A percentile compares a stretch with the other conserved stretches of the same genome.
Conservation (phyloP, 2,888 invertebrate genomes). For the Lasioglossum morio region DNA sequence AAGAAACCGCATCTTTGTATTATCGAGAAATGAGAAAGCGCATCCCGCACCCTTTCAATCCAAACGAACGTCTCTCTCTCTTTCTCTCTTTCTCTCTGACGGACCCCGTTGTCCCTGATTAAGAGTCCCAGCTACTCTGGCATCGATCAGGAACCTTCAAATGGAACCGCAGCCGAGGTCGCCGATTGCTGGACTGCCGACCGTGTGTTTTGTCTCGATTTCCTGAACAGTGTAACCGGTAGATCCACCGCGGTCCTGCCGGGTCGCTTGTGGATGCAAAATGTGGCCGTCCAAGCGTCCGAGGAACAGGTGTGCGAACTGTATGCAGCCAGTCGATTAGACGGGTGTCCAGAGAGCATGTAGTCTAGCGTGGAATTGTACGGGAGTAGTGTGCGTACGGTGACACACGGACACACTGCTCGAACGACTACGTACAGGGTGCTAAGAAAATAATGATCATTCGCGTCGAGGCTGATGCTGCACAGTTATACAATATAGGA, state of each 20-base stretch:
- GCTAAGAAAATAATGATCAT: not conserved
- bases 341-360: conserved; percentile 68
- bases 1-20: no score
- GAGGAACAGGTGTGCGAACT: conserved; percentile 68
- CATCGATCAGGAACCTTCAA: conserved; percentile 34
- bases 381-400: conserved; percentile 46
- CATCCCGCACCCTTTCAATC: no score
- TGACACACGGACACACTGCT: conserved; percentile 52
- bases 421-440: conserved; percentile 36
- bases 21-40: no score
- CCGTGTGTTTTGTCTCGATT: conserved; percentile 56
- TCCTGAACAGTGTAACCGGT: conserved; percentile 51
- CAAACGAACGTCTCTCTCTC: no score
- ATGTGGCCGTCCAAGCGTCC: conserved; percentile 57
- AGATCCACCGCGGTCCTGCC: conserved; percentile 47
- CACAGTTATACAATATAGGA: not conserved
- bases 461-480: not conserved
- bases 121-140: conserved; percentile 1
- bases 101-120: not conserved
- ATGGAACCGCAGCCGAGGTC: conserved; percentile 35
- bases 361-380: conserved; percentile 66
- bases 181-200: conserved; percentile 30
- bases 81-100: no score
- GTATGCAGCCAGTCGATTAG: conserved; percentile 67
- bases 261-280: conserved; percentile 63